These are phyloP conservation scores for Netelia melanura DNA, from an alignment of 2,888 invertebrate species.

Conservation along the genomic window DNA sequence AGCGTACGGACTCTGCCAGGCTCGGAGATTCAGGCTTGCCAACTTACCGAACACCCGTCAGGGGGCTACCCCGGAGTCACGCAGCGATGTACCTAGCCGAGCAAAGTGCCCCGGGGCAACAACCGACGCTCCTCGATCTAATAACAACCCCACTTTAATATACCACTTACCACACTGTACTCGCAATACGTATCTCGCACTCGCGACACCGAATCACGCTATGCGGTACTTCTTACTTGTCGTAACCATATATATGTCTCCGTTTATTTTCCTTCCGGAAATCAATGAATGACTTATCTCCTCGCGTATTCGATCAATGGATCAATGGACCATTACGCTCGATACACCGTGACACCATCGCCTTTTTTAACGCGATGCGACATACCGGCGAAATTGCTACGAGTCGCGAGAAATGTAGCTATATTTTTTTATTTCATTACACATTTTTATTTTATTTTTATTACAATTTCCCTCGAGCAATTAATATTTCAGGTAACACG, in stretches of 20 bases:
- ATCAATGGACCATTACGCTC: neutral
- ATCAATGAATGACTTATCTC: no score
- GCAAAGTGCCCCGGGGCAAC: neutral
- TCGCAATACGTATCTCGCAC: neutral
- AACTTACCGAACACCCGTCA: slow-evolving; percentile 36
- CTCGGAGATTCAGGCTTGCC: slow-evolving; percentile 56
- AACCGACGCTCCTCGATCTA: neutral
- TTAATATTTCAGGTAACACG: no score
- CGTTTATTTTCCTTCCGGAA: neutral
- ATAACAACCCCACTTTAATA: neutral
- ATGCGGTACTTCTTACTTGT: neutral
- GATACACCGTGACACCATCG: neutral
- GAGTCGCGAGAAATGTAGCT: no score
- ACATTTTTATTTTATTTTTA: no score
- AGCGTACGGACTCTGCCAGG: slow-evolving; percentile 71
- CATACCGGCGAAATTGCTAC: no score
- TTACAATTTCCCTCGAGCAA: no score
- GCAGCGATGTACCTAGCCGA: neutral
- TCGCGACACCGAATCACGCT: neutral
- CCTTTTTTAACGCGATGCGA: no score
- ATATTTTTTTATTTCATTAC: no score
- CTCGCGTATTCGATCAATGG: no score
- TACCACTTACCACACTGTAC: neutral
- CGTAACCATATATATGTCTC: neutral
- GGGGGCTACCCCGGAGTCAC: neutral